Conservation (phyloP, 2,888 invertebrate genomes). For the Belgica antarctica region DNA sequence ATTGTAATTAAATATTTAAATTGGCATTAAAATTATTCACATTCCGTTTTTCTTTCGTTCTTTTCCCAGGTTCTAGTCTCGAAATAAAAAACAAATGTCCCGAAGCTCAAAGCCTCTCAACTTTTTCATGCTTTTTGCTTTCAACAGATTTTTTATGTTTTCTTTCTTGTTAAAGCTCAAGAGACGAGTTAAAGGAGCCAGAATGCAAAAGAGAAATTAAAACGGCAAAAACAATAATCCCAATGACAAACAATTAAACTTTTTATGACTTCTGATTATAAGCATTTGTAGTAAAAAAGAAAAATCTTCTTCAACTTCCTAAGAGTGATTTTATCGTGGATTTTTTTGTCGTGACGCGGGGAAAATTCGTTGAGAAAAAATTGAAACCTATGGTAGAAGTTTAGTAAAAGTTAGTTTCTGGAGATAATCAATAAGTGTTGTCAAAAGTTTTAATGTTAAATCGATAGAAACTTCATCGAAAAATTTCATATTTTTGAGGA, state of each 20-base stretch:
- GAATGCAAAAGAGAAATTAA: neutral
- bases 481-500: too few species aligned
- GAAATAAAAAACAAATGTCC: neutral
- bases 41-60: slow-evolving; percentile 15
- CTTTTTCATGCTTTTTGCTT: neutral
- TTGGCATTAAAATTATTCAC: slow-evolving; percentile 26
- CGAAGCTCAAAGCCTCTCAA: neutral
- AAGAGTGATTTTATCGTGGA: neutral
- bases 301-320: neutral
- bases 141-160: slow-evolving; percentile 1
- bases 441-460: too few species aligned
- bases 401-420: too few species aligned
- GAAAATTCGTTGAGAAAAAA: too few species aligned
- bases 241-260: slow-evolving; percentile 43
- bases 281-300: slow-evolving; percentile 15
- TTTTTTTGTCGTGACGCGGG: too few species aligned
- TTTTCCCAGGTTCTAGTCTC: neutral
- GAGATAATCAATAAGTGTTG: too few species aligned
- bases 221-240: slow-evolving; percentile 42
- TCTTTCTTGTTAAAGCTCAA: neutral
- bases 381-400: too few species aligned
- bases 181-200: neutral
- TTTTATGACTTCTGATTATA: slow-evolving; percentile 39
- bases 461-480: too few species aligned
- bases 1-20: slow-evolving; percentile 27